phyloP scores from a whole-genome alignment of 35 echinoderm and acorn worm species.

The Antedon bifida region DNA sequence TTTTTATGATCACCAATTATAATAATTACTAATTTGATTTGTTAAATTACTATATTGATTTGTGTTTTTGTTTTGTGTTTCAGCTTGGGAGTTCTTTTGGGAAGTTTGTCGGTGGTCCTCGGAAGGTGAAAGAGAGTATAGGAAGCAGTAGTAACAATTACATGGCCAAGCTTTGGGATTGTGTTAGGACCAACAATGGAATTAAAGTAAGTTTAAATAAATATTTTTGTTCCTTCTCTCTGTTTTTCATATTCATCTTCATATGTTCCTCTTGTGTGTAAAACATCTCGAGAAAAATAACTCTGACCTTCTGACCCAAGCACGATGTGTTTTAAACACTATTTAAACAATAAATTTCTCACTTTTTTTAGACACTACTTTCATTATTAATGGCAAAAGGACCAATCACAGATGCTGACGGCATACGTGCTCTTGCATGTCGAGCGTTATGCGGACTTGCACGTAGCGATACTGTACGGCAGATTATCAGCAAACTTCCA shows the following conservation, averaged over 20 bases:
- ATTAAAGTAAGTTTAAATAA: slow-evolving; percentile 95
- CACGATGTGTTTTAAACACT: no score
- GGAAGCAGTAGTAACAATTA: slow-evolving; percentile 38
- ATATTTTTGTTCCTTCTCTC: no score
- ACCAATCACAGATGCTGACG: slow-evolving; percentile 83
- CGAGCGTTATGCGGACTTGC: slow-evolving; percentile 81
- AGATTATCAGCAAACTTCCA: slow-evolving; percentile 88
- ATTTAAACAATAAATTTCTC: no score
- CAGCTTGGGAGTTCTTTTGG: slow-evolving; percentile 74
- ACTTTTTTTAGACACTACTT: slow-evolving; percentile 57
- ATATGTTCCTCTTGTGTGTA: no score
- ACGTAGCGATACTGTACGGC: slow-evolving; percentile 61
- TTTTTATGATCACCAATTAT: no score
- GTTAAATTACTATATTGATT: no score
- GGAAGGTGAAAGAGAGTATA: slow-evolving; percentile 30
- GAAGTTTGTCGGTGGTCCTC: slow-evolving; percentile 35
- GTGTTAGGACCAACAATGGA: slow-evolving; percentile 77
- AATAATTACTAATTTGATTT: no score
- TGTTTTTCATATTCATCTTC: no score
- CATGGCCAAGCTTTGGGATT: slow-evolving; percentile 87
- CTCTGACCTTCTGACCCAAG: no score
- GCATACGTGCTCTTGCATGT: slow-evolving; percentile 69
- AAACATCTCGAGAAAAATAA: no score
- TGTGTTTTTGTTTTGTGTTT: not conserved
- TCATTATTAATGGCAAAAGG: slow-evolving; percentile 60